These are phyloP conservation scores for Brachionus rotundiformis DNA, from an alignment of 1,140 invertebrate genomes.

Conservation along the genomic window DNA sequence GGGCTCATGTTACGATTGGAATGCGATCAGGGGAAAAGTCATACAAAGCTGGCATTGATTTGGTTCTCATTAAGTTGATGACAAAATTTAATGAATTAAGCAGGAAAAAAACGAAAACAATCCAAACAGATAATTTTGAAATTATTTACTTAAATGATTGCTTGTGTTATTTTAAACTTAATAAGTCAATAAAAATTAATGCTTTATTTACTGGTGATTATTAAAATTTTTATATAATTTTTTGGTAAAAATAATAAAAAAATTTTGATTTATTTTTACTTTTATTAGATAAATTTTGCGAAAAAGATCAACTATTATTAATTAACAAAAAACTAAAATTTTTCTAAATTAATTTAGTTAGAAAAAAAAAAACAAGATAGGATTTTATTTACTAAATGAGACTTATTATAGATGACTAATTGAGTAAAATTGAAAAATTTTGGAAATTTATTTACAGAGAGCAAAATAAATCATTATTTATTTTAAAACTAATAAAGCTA, in stretches of 20 bases:
- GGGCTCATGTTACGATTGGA: conserved; percentile 24
- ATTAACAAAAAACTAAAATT: too few species aligned
- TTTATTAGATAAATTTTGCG: too few species aligned
- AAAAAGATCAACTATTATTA: too few species aligned
- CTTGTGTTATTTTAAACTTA: conserved; percentile 14
- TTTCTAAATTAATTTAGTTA: too few species aligned
- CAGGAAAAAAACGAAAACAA: background rate
- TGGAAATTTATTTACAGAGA: background rate
- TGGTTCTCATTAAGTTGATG: background rate
- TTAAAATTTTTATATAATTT: background rate
- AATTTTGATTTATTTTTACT: background rate
- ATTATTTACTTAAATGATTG: background rate
- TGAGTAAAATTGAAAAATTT: background rate
- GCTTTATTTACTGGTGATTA: conserved; percentile 37
- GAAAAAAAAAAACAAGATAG: too few species aligned
- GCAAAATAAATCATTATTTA: background rate
- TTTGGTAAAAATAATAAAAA: conserved; percentile 6
- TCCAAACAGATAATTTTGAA: conserved; percentile 22
- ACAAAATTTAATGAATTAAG: background rate
- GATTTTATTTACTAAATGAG: too few species aligned
- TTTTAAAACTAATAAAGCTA: background rate
- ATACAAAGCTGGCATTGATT: conserved; percentile 23
- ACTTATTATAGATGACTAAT: too few species aligned
- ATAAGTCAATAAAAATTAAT: conserved; percentile 21
- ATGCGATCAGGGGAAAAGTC: background rate